These are phyloP conservation scores for Mormyrops attenuatus DNA, from an alignment of 2,797 vertebrate genomes.

Conservation along the genomic window DNA sequence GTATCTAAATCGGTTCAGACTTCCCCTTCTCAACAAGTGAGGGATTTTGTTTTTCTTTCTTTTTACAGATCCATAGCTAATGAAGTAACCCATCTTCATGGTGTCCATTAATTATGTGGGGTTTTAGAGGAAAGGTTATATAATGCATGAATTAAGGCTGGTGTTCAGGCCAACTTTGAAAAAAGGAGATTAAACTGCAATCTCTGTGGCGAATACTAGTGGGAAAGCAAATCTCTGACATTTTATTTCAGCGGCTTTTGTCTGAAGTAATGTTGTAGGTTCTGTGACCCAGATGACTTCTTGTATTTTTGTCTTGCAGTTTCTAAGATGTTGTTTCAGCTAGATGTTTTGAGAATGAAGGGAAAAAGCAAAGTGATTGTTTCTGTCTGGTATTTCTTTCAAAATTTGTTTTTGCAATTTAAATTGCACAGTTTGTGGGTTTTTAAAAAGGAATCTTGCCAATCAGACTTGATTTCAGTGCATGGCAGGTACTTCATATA, in stretches of 20 bases:
- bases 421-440: background rate
- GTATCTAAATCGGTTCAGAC: conserved; percentile 3
- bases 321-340: background rate
- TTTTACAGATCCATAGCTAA: conserved; percentile 22
- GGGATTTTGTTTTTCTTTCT: background rate
- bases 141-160: conserved; percentile 30
- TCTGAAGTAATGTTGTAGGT: background rate
- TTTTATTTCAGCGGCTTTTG: conserved; percentile 29
- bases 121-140: conserved; percentile 34
- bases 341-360: background rate
- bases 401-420: background rate
- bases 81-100: conserved; percentile 34
- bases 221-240: conserved; percentile 31
- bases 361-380: background rate
- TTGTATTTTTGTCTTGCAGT: background rate
- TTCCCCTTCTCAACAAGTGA: conserved; percentile 12
- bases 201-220: conserved; percentile 28
- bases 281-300: background rate
- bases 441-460: background rate
- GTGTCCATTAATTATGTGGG: conserved; percentile 39
- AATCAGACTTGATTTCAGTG: background rate
- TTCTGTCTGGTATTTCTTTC: background rate
- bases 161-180: conserved; percentile 23
- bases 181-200: conserved; percentile 31
- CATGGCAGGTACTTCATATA: background rate